Percentiles rank a stretch among this genome's conserved stretches.
Conservation (phyloP, 2,888 invertebrate genomes). For the Eupithecia subfuscata region DNA sequence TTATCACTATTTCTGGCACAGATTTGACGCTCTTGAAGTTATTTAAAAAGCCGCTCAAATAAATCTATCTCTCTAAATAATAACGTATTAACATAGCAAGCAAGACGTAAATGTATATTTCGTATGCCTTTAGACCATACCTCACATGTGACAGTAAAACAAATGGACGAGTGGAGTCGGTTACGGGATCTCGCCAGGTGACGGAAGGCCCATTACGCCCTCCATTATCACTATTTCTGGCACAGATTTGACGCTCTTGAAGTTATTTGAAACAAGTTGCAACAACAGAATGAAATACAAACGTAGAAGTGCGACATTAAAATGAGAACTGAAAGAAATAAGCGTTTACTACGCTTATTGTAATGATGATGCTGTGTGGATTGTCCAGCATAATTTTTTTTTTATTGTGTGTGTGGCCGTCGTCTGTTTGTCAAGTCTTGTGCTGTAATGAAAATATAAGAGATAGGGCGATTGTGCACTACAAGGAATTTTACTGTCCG, state of each 20-base stretch:
- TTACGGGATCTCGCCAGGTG: conserved; percentile 52
- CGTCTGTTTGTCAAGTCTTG: too few species aligned
- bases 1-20: conserved; percentile 34
- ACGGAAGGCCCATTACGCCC: conserved; percentile 42
- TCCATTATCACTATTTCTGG: conserved; percentile 37
- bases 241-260: conserved; percentile 15
- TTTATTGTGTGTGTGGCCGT: too few species aligned
- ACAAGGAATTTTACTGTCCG: too few species aligned
- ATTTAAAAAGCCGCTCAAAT: not conserved
- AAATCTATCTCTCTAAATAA: too few species aligned
- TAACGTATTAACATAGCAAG: not conserved
- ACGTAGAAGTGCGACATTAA: not conserved
- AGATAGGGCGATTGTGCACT: too few species aligned
- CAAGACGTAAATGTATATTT: not conserved
- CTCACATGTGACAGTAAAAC: conserved; percentile 51
- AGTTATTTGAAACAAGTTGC: not conserved
- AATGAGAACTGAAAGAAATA: too few species aligned
- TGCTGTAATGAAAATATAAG: too few species aligned
- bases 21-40: conserved; percentile 15
- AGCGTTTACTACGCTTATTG: too few species aligned
- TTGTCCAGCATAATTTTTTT: too few species aligned
- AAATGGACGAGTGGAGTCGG: conserved; percentile 53
- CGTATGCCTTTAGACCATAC: conserved; percentile 15
- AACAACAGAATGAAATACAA: not conserved
- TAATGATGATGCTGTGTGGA: too few species aligned